These are phyloP conservation scores for Chondrosia reniformis DNA, from an alignment of 37 sponge, comb jelly and placozoan genomes.

Conservation along the genomic window DNA sequence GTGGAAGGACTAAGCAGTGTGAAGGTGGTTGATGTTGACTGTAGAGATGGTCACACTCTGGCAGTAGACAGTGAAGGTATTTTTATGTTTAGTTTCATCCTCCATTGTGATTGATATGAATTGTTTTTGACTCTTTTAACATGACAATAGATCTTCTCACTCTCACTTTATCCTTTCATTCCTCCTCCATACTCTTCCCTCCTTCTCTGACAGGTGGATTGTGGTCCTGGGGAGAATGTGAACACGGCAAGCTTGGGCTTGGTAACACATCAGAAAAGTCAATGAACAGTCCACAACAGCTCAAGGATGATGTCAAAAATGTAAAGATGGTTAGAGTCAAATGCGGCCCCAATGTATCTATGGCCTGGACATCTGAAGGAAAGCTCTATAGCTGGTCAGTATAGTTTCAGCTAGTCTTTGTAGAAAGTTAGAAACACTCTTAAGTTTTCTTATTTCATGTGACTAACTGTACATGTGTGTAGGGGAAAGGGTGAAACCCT, in stretches of 20 bases:
- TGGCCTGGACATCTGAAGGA: slow-evolving; percentile 74
- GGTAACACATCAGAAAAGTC: slow-evolving; percentile 46
- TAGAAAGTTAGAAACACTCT: neutral
- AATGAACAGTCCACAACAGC: slow-evolving; percentile 47
- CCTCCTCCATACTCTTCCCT: no score
- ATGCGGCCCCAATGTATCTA: slow-evolving; percentile 77
- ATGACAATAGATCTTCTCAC: no score
- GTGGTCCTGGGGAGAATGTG: slow-evolving; percentile 94
- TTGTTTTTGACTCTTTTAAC: no score
- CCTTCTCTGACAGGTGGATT: slow-evolving; percentile 73
- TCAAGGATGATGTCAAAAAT: neutral
- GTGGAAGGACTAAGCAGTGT: slow-evolving; percentile 50
- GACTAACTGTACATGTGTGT: neutral
- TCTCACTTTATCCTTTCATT: no score
- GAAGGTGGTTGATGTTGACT: slow-evolving; percentile 63
- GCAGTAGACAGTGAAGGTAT: slow-evolving; percentile 78
- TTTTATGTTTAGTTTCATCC: slow-evolving; percentile 9
- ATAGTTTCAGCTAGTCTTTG: neutral
- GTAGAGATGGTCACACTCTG: slow-evolving; percentile 90
- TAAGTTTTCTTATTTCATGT: neutral
- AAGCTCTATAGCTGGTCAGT: slow-evolving; percentile 70
- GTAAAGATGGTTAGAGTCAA: slow-evolving; percentile 38
- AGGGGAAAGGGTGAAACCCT: slow-evolving; percentile 78
- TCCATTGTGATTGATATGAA: no score
- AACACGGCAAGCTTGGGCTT: slow-evolving; percentile 80